Conservation (phyloP, 1,140 invertebrate genomes). For the Lethocerus indicus region DNA sequence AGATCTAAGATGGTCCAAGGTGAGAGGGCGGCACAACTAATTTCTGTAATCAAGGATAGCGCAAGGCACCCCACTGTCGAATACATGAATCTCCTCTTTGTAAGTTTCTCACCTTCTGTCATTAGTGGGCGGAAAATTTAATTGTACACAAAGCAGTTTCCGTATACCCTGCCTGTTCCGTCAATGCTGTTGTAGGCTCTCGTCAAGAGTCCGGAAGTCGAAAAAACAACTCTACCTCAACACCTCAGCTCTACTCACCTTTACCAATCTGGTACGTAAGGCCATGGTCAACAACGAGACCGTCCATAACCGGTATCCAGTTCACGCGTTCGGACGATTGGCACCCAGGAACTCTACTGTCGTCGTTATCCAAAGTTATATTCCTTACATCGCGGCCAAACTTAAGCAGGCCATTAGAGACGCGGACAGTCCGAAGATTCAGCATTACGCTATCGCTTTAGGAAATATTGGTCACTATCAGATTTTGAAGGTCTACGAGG, state of each 20-base stretch:
- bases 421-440: conserved; percentile 32
- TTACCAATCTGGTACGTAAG: conserved; percentile 36
- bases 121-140: neutral
- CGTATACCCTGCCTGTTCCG: neutral
- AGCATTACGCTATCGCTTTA: conserved; percentile 39
- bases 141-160: neutral
- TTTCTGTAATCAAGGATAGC: conserved; percentile 28
- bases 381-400: conserved; percentile 34
- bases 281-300: conserved; percentile 35
- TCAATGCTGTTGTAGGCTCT: conserved; percentile 22
- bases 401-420: conserved; percentile 32
- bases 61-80: conserved; percentile 39
- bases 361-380: conserved; percentile 31
- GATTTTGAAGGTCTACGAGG: conserved; percentile 38
- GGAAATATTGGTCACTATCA: conserved; percentile 38
- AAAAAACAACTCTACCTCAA: conserved; percentile 28
- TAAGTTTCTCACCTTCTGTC: conserved; percentile 32
- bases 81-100: conserved; percentile 34
- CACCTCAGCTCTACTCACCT: conserved; percentile 32
- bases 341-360: conserved; percentile 25
- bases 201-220: conserved; percentile 27
- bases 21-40: conserved; percentile 32
- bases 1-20: conserved; percentile 29
- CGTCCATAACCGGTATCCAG: conserved; percentile 38
- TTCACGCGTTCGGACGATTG: conserved; percentile 37